Base-by-base conservation (phyloP, 2,797 vertebrate species). In the Morus bassanus region DNA sequence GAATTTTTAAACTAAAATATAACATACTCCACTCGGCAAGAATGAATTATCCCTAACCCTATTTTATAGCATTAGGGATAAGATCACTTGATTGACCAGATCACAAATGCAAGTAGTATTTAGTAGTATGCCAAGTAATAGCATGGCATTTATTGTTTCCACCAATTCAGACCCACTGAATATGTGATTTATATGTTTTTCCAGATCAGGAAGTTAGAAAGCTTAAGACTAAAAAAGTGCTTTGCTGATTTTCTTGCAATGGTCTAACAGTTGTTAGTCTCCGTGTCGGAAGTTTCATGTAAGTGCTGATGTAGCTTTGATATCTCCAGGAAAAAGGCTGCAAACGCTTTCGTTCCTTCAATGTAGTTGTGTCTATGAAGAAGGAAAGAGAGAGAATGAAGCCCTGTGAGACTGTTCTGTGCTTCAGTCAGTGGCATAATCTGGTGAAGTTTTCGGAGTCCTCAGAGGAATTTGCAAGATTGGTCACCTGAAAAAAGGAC, bases 341-440 rank as follows among this genome's bases (percentile, higher is more conserved):
- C 98, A 93, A 99, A 99, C 78, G 98, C 87, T 96, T 99, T 99
- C 83, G 98, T 99, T 92, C 99, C 99, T 78, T 99, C 98, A 24
- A 99, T 98, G 80, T 99, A 99, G 97, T 99, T 99, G 96, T 98
- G 97, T 95, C 99, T 99, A 93, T 18, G 94, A 82, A 93, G 54
- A 88, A 95, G 73, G n/a, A 57, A 89, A 50, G 41, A 88, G 51
- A 82, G 65, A 90, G 7, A 76, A 56, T 83, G 25, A 93, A 63
- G 31, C 23, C 14, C 43, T 88, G 28, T 76, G 28, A 88, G 43
- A 16, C 33, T 77, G 4, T 39, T 70, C n/a, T 93, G 51, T 50
- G 88, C 19, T 50, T 56, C 46, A 92, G 65, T 77, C 30, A 85
- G 37, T 8, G 22, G 23, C 10, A 10, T 19, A 56, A 19, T 59